Conservation (phyloP, 2,113 vertebrate species). For the Boulengerochromis microlepis region DNA sequence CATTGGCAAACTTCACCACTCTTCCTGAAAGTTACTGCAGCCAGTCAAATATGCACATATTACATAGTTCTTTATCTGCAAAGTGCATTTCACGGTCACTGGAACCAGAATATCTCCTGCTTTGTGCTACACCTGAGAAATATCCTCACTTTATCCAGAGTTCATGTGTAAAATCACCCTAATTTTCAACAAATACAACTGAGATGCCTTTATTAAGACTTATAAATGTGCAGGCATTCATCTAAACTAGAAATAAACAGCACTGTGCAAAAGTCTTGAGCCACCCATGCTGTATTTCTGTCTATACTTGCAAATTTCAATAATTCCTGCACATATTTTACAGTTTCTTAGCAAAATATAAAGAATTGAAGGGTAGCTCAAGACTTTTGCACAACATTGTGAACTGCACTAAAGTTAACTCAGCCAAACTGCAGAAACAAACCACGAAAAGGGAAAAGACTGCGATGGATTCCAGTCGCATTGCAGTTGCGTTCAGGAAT, state of each 20-base stretch:
- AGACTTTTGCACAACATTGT: neutral
- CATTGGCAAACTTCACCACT: neutral
- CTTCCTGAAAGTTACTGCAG: neutral
- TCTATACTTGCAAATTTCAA: neutral
- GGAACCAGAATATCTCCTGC: neutral
- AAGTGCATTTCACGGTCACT: neutral
- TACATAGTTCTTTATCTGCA: neutral
- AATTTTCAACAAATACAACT: neutral
- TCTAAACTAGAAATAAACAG: neutral
- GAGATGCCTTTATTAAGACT: neutral
- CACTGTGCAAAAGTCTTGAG: neutral
- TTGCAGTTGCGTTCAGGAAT: neutral
- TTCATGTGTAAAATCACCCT: neutral
- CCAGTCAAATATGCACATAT: neutral
- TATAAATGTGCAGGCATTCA: neutral
- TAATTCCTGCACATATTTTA: neutral
- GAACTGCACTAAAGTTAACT: neutral
- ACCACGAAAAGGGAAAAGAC: neutral
- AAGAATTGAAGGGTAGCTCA: neutral
- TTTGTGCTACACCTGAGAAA: neutral
- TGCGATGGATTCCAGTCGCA: neutral
- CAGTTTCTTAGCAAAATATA: neutral
- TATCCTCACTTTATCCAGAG: neutral
- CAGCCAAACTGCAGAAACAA: accelerated
- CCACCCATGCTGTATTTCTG: neutral